Percentiles rank a stretch among this genome's conserved stretches.
These are phyloP conservation scores for Oophaga sylvatica DNA, from an alignment of 2,797 vertebrate species.

Conservation along the genomic window DNA sequence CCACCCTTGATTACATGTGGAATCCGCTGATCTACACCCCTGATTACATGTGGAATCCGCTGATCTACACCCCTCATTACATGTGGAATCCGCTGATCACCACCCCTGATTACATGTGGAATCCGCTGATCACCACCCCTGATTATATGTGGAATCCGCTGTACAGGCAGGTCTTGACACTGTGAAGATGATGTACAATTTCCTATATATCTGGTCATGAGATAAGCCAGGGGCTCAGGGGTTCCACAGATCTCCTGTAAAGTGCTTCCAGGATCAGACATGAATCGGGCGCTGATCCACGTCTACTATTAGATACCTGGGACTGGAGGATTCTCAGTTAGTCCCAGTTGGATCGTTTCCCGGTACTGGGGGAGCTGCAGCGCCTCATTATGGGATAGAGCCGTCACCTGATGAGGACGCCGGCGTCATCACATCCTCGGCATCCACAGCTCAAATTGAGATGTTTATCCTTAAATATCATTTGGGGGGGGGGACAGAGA, in stretches of 20 bases:
- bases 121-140: too few relatives aligned
- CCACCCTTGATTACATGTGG: too few relatives aligned
- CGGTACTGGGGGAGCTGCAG: neutral
- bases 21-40: too few relatives aligned
- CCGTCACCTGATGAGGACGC: conserved; percentile 42
- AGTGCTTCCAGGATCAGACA: neutral
- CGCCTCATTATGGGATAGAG: conserved; percentile 35
- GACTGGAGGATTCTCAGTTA: neutral
- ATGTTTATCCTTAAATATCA: conserved; percentile 59
- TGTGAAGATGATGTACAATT: too few relatives aligned
- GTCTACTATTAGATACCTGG: neutral
- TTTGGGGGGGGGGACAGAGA: conserved; percentile 1
- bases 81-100: too few relatives aligned
- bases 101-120: too few relatives aligned
- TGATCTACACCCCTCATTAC: too few relatives aligned
- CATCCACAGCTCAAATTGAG: conserved; percentile 44
- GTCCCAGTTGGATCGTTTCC: neutral
- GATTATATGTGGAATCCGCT: too few relatives aligned
- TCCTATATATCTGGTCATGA: neutral
- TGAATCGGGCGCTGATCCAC: neutral
- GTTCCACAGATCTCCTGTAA: neutral
- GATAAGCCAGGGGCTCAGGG: neutral
- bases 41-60: too few relatives aligned
- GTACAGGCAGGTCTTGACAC: too few relatives aligned
- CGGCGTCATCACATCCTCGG: conserved; percentile 23